Evolutionary conservation across 2,888 invertebrate genomes (phyloP), one percentile per base, ranked within the genome.

Genomic region (Apoderus coryli): DNA sequence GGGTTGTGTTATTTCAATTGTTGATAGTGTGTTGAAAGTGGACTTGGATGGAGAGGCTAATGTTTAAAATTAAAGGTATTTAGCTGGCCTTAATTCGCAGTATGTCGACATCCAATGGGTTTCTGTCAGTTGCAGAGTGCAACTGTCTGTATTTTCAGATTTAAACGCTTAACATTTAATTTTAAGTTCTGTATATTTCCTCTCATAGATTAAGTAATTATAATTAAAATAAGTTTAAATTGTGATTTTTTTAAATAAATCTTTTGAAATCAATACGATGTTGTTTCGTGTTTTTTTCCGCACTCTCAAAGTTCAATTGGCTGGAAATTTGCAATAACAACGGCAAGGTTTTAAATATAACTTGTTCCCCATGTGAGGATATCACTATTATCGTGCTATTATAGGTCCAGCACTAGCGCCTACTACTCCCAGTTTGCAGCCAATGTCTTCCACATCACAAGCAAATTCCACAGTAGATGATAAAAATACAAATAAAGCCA

Each of bases 1-100:
- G 0, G 60, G 59, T 2, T 68, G 72, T 49, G 67, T 77, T 2
- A 44, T 77, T 27, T 54, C 55, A 27, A 46, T 76, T 23, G 58
- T 76, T 10, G 67, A 73, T 33, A 60, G 54, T 34, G 49, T 56
- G 7, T 44, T 67, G 25, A 51, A 53, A 27, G 48, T 54, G 25
- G 49, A 53, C 35, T 19, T 37, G 10, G 42, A 46, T 23, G 31
- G 34, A 23, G 9, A 31, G 10, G n/a, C n/a, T n/a, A n/a, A n/a
- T n/a, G n/a, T n/a, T n/a, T n/a, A n/a, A n/a, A n/a, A n/a, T n/a
- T n/a, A n/a, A n/a, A n/a, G n/a, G n/a, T n/a, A n/a, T n/a, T n/a
- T n/a, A n/a, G n/a, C n/a, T n/a, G n/a, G n/a, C n/a, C n/a, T n/a
- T n/a, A n/a, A n/a, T n/a, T n/a, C n/a, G n/a, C n/a, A n/a, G n/a